Evolutionary conservation across 2,888 invertebrate genomes (phyloP), one percentile per base, ranked within the genome.

Genomic region (Heliconius hortense): DNA sequence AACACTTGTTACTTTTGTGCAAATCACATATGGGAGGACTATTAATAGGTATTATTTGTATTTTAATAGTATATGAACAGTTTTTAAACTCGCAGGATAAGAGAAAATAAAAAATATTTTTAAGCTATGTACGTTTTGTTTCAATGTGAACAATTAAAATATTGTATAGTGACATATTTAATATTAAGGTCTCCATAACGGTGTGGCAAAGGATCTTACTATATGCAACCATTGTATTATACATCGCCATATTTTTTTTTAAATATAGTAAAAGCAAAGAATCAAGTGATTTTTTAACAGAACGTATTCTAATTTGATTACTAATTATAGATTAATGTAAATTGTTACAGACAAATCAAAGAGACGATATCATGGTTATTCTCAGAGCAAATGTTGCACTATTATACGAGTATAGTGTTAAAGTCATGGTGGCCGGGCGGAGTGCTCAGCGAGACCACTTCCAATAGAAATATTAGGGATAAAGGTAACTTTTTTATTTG

Each of bases 371-470:
- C 96, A 43, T 98, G 97, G 96, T 90, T 97, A 82, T 97, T 97
- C 85, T 98, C 97, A 18, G 98, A 98, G 88, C 96, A 97, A 78
- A 98, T 98, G 98, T 88, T 98, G 76, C 97, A 98, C 85, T 97
- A 97, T 88, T 98, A 98, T 88, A 96, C 97, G 68, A 96, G 97
- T 76, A 94, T 97, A 43, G 95, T 98, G 78, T 95, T 97, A 74
- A 98, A 98, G 87, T 97, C 97, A 1, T 97, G 98, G 96, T 98
- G 98, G 98, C 97, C 98, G 0, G 96, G 97, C 73, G 98, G 98
- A 2, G 95, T 95, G n/a, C 90, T 97, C 0, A 95, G 96, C 0
- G 94, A 94, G n/a, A 89, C 94, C 2, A 86, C 91, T 0, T 90
- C 85, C 80, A 86, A 90, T 84, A 83, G 94, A 72, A 93, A 92